phyloP scores from a whole-genome alignment of 2,888 invertebrate species.

The Exephanes ischioxanthus region DNA sequence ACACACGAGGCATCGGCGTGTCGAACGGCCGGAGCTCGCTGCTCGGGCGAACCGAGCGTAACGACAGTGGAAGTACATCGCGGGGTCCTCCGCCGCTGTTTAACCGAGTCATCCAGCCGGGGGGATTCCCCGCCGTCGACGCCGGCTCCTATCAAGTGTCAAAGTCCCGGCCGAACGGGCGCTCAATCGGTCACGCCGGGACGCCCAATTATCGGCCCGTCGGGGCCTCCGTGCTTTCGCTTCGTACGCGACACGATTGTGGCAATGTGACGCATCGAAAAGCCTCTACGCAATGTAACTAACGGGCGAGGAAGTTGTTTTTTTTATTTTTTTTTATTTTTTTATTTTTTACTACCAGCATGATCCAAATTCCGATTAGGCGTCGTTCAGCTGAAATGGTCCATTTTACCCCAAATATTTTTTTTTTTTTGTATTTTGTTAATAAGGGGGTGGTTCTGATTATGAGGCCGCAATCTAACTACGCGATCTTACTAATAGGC shows the following conservation, averaged over 20 bases:
- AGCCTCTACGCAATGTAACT: too few species aligned
- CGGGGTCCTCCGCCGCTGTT: neutral
- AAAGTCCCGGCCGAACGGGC: constrained; percentile 29
- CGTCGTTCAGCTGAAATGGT: too few species aligned
- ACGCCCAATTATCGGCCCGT: constrained; percentile 39
- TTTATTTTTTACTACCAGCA: too few species aligned
- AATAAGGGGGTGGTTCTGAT: too few species aligned
- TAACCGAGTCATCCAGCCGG: constrained; percentile 1
- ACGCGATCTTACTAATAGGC: too few species aligned
- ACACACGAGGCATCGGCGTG: constrained; percentile 3
- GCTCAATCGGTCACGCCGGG: constrained; percentile 25
- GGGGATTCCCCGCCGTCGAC: constrained; percentile 6
- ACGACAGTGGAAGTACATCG: constrained; percentile 1
- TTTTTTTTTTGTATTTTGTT: too few species aligned
- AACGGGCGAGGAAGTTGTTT: too few species aligned
- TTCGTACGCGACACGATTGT: constrained; percentile 1
- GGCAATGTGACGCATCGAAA: neutral
- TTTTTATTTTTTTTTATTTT: too few species aligned
- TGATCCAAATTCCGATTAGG: too few species aligned
- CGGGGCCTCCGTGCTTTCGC: neutral
- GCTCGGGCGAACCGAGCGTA: constrained; percentile 7
- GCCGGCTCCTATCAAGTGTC: constrained; percentile 34
- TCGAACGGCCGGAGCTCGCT: neutral
- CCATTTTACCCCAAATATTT: too few species aligned
- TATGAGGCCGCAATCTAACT: too few species aligned